Percentiles rank a stretch among this genome's conserved stretches.
phyloP scores from a whole-genome alignment of 2,113 vertebrate genomes.

The Pardalotus punctatus region DNA sequence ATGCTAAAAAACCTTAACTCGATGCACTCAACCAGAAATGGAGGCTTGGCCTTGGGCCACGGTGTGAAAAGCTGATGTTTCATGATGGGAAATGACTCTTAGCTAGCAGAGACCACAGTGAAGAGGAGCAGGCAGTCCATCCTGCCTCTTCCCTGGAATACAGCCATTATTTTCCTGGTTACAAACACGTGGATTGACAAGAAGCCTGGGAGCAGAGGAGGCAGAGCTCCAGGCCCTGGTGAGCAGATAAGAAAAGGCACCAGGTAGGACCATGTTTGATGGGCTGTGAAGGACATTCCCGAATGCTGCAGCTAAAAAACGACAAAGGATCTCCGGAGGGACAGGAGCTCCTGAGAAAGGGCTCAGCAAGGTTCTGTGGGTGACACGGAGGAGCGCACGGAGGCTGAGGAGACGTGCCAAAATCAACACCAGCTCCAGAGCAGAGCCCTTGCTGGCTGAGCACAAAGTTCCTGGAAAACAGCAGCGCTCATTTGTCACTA shows the following conservation, averaged over 20 bases:
- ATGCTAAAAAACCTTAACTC: neutral
- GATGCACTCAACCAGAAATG: neutral
- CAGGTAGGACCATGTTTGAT: fast-evolving
- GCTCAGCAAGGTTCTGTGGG: neutral
- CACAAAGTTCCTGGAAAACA: neutral
- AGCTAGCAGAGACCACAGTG: neutral
- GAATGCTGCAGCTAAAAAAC: neutral
- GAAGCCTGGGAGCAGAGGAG: neutral
- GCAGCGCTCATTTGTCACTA: neutral
- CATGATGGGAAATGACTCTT: neutral
- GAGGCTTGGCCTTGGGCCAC: neutral
- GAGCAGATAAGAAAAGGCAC: neutral
- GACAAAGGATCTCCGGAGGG: neutral
- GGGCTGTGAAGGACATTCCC: neutral
- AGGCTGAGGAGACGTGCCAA: neutral
- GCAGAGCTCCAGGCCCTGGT: neutral
- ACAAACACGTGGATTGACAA: neutral
- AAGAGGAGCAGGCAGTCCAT: neutral
- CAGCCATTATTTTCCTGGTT: fast-evolving
- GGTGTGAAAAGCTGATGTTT: neutral
- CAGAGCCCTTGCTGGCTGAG: neutral
- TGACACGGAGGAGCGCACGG: neutral
- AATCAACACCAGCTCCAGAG: neutral
- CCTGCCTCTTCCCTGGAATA: neutral
- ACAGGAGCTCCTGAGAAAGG: neutral